Base-by-base conservation (phyloP, 2,113 vertebrate species). In the Callorhinus ursinus region DNA sequence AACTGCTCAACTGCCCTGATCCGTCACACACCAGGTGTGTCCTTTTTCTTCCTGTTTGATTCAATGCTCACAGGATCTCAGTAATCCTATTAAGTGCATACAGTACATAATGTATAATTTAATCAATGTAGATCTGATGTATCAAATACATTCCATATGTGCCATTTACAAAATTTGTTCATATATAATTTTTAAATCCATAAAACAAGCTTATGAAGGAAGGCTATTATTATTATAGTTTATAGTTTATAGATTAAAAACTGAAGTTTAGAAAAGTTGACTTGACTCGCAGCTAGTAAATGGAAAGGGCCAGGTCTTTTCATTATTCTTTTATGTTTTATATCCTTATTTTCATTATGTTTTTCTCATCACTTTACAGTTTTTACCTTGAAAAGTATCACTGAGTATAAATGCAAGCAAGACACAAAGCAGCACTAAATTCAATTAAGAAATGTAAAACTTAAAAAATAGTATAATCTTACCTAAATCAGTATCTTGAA, bases 401-500 rank as follows among this genome's bases (percentile, higher is more conserved):
- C 0, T 72, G 36, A 5, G 49, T 76, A 16, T 55, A 46, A 65
- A n/a, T 85, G 16, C 49, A 93, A 96, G 51, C 21, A 84, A 80
- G 14, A 19, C 3, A 77, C 33, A 97, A 82, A 36, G 61, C 81
- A 81, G 57, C 51, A 97, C 67, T 86, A 95, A 57, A 24, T 55
- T 87, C 33, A 93, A 95, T 28, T 72, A 85, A 90, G 26, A 88
- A 42, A 89, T 55, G 7, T 7, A 90, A 84, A 19, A 57, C n/a
- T 71, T 71, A 88, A 18, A 31, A 80, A 93, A 92, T 22, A 86
- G 39, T 88, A 95, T 95, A 92, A 90, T 97, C 99, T 99, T 98
- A 99, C 99, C 99, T 90, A 99, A 99, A 94, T 99, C 99, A 16
- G 67, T 98, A 98, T 99, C 99, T 98, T 99, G 99, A 98, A 99